These are phyloP conservation scores for Mellivora capensis DNA, from an alignment of 2,113 vertebrate species.

Conservation along the genomic window DNA sequence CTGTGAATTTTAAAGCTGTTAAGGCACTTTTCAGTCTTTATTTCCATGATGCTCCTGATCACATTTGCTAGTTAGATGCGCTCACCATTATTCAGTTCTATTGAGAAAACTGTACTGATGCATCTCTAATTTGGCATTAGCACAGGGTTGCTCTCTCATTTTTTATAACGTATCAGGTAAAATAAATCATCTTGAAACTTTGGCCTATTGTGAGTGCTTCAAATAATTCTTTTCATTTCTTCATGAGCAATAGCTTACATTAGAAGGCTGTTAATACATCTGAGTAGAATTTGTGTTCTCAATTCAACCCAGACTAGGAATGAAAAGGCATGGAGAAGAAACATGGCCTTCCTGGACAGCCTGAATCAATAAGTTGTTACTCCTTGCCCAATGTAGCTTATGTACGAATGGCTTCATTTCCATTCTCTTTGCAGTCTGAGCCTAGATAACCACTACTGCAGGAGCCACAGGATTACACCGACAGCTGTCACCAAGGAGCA, in stretches of 20 bases:
- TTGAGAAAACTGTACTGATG: not conserved
- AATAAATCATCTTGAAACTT: slow-evolving; percentile 49
- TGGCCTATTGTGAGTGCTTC: not conserved
- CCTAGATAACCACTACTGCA: not conserved
- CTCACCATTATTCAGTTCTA: slow-evolving; percentile 23
- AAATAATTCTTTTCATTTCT: slow-evolving; percentile 48
- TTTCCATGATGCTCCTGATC: slow-evolving; percentile 43
- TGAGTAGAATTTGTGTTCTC: slow-evolving; percentile 62
- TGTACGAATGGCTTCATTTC: slow-evolving; percentile 48
- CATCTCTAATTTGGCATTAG: not conserved
- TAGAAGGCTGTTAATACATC: slow-evolving; percentile 58
- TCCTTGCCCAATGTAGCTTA: slow-evolving; percentile 38
- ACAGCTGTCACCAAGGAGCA: not conserved
- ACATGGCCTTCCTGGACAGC: slow-evolving; percentile 42
- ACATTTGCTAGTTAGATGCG: slow-evolving; percentile 10
- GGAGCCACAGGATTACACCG: not conserved
- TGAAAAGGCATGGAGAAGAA: slow-evolving; percentile 56
- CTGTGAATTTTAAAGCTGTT: slow-evolving; percentile 62
- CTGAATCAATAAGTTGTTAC: slow-evolving; percentile 63
- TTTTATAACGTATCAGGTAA: not conserved
- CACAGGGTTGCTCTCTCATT: not conserved
- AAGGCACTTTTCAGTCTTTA: slow-evolving; percentile 54
- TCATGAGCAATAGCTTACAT: slow-evolving; percentile 31
- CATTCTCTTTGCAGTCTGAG: not conserved
- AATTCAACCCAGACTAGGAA: slow-evolving; percentile 21